phyloP scores from a whole-genome alignment of 2,797 vertebrate genomes.

The Gila robusta region DNA sequence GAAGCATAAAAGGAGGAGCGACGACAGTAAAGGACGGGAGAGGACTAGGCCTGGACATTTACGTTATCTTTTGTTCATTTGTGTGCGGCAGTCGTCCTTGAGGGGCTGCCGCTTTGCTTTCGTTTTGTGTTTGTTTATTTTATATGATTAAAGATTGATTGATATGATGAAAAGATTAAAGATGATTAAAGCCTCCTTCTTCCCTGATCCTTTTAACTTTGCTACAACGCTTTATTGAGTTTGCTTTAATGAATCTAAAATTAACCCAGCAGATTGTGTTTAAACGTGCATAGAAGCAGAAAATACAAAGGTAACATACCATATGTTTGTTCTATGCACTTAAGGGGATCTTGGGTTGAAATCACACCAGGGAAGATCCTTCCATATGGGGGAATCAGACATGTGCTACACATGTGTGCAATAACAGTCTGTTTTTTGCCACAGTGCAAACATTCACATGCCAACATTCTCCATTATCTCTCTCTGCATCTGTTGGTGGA shows the following conservation, averaged over 20 bases:
- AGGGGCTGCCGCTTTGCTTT: no score
- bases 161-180: no score
- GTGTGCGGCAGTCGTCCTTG: no score
- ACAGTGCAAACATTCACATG: not conserved
- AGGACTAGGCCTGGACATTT: no score
- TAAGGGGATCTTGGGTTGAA: constrained; percentile 9
- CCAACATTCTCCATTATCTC: constrained; percentile 3
- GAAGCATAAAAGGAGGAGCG: no score
- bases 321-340: constrained; percentile 10
- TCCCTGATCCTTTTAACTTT: no score
- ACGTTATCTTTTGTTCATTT: no score
- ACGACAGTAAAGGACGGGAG: no score
- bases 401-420: constrained; percentile 1
- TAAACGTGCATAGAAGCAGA: constrained; percentile 18
- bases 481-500: constrained; percentile 29
- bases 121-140: no score
- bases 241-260: constrained; percentile 8
- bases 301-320: not conserved
- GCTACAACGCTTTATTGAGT: not conserved
- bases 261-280: constrained; percentile 26
- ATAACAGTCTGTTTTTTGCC: not conserved
- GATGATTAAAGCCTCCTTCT: no score
- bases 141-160: no score
- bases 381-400: constrained; percentile 33
- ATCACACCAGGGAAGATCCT: not conserved